Evolutionary conservation across 64 coral and sea anemone genomes (phyloP), one percentile per base, ranked within the genome.

Genomic region (Porites lutea): DNA sequence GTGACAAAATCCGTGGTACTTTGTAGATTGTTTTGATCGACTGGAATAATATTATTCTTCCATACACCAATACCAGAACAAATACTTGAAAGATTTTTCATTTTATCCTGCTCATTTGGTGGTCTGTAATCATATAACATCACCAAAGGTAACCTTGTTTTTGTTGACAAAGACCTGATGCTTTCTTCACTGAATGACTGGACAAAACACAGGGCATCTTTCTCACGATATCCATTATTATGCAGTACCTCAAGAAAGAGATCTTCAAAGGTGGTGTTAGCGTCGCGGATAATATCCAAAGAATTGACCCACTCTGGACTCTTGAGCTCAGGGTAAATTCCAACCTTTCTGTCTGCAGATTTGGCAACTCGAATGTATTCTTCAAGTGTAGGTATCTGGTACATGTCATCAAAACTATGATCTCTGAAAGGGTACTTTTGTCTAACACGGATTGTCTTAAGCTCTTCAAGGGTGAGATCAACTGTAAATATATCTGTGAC

Each of bases 281-380:
- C 63, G 51, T 67, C 23, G 0, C 44, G 37, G 8, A 84, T 19
- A 46, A 84, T 84, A 37, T 84, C 81, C 19, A 84, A 20, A 47
- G 61, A 67, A 69, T 84, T 84, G 4, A 69, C 16, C 81, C 81
- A 84, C 61, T 84, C 81, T 69, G 81, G 81, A 23, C 20, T 69
- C n/a, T 84, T 84, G 3, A 84, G 8, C 23, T 84, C 81, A 69
- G 81, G 81, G 63, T 84, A 84, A 13, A 84, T 84, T 51, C 81
- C 81, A 6, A 84, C 16, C 12, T 15, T 2, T 69, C 81, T 67
- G 6, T 22, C 19, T 2, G 61, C 81, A 12, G 81, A 84, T 68
- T 67, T 84, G 15, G 62, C 81, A 21, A 84, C 81, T 21, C 22
- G 8, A 10, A 84, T 84, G 63, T 84, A 84, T 67, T 84, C 81